Base-by-base conservation (phyloP, 2,888 invertebrate genomes). In the Zhuqinia jingwanae region DNA sequence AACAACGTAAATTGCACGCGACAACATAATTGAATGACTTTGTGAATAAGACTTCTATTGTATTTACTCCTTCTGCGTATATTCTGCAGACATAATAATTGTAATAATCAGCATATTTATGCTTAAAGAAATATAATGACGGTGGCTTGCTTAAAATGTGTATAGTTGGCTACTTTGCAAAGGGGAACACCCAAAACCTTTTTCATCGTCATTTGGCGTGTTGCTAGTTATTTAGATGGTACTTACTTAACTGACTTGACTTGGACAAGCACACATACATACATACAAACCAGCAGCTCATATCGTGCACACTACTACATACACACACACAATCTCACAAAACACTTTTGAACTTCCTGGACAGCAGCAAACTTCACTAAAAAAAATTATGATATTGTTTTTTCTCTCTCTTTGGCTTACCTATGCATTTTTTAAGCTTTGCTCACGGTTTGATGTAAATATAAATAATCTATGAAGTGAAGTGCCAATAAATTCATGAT, bases 101-200 rank as follows among this genome's bases (percentile, higher is more conserved):
- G 36, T 36, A 36, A 36, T 36, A 75, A 75, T 75, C 75, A 75
- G 75, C 75, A 75, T 75, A 10, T 42, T 17, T 45, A 10, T 70
- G 70, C 22, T n/a, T n/a, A n/a, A n/a, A n/a, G 47, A 45, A 8
- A n/a, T 70, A 45, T 47, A 15, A 56, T 77, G 58, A 45, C 50
- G 56, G 15, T 36, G 56, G 56, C n/a, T 58, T 22, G 58, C 22
- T 30, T 36, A 36, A 56, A n/a, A n/a, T n/a, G n/a, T n/a, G n/a
- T n/a, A n/a, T 36, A 22, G 60, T 36, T 80, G 42, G 42, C 13
- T 63, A 45, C 47, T 58, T 58, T 68, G 20, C 42, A 50, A 47
- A 47, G 25, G 85, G 85, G 78, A 79, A 85, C 85, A 85, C 85
- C 85, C 85, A 73, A 78, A 85, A 70, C 45, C 45, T 78, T 84